Base-by-base conservation (phyloP, 2,888 invertebrate species). In the Chydorus sphaericus region DNA sequence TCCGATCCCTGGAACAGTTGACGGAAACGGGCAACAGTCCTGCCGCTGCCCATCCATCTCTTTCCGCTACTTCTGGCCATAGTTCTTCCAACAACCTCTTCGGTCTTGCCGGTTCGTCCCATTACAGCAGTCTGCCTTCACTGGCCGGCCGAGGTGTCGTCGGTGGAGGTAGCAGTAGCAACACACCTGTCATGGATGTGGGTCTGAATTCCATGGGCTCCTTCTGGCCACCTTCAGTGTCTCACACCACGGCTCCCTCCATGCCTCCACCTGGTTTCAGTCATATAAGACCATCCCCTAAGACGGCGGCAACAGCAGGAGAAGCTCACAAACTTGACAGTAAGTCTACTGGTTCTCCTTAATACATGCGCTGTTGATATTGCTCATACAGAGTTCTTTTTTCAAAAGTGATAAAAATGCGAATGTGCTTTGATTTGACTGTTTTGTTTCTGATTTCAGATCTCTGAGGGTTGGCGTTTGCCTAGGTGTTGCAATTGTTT, bases 1-100 rank as follows among this genome's bases (percentile, higher is more conserved):
- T 71, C 64, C 70, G 69, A 59, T 70, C 71, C 54, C 64, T 71
- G 56, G 70, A 70, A 57, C 70, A 71, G 61, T 62, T 71, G 56
- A 69, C 71, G 62, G 68, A 70, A 53, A 61, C 65, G 33, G 69
- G 68, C 53, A 44, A 44, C 26, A 44, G 44, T 62, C 61, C 51
- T 7, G 50, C 38, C 28, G 51, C 18, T 51, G 14, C 16, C 20
- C 56, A 23, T 49, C 50, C 29, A 30, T 51, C 28, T 39, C n/a
- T n/a, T n/a, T n/a, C 57, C 18, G 31, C 57, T 14, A 31, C 54
- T n/a, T 52, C 38, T 16, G 31, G 29, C 30, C 53, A 28, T n/a
- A 36, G 20, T 23, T 4, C 52, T 20, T 30, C 44, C 44, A 39
- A 18, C 44, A 49, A 39, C 29, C 52, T 37, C 8, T 53, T 53